These are phyloP conservation scores for Drosophila paulistorum DNA, from an alignment of 1,140 invertebrate species.

Conservation along the genomic window DNA sequence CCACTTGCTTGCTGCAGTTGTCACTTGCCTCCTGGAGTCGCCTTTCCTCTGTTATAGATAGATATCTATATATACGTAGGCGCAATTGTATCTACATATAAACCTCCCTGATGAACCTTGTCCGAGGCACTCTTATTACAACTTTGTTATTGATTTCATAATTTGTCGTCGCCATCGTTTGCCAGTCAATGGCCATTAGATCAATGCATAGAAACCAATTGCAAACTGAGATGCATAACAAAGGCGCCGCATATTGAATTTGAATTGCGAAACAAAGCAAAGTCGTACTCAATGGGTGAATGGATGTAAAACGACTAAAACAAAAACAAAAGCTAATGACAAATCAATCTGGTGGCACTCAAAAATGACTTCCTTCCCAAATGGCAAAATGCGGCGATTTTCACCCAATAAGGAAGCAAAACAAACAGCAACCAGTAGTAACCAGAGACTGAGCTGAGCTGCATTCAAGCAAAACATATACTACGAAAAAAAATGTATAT, in stretches of 20 bases:
- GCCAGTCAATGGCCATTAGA: conserved; percentile 69
- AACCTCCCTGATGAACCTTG: conserved; percentile 60
- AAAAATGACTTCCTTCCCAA: conserved; percentile 61
- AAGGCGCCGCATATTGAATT: conserved; percentile 43
- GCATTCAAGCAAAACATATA: conserved; percentile 67
- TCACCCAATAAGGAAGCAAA: conserved; percentile 81
- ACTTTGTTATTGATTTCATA: conserved; percentile 75
- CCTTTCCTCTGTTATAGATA: no score
- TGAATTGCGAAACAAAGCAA: conserved; percentile 6
- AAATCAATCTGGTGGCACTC: conserved; percentile 77
- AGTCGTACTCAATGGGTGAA: neutral
- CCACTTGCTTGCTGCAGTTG: conserved; percentile 34
- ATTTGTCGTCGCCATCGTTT: conserved; percentile 38
- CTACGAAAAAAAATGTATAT: conserved; percentile 28
- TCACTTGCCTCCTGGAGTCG: neutral
- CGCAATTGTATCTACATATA: conserved; percentile 17
- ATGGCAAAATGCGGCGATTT: conserved; percentile 54
- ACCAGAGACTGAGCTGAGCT: conserved; percentile 68
- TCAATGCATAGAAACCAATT: conserved; percentile 41
- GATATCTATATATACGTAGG: no score
- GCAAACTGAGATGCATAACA: conserved; percentile 25
- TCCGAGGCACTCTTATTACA: conserved; percentile 46
- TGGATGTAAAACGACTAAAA: neutral
- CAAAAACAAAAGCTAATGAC: conserved; percentile 44
- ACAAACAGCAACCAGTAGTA: conserved; percentile 49